These are phyloP conservation scores for Paradisaea rubra DNA, from an alignment of 2,113 vertebrate genomes.

Conservation along the genomic window DNA sequence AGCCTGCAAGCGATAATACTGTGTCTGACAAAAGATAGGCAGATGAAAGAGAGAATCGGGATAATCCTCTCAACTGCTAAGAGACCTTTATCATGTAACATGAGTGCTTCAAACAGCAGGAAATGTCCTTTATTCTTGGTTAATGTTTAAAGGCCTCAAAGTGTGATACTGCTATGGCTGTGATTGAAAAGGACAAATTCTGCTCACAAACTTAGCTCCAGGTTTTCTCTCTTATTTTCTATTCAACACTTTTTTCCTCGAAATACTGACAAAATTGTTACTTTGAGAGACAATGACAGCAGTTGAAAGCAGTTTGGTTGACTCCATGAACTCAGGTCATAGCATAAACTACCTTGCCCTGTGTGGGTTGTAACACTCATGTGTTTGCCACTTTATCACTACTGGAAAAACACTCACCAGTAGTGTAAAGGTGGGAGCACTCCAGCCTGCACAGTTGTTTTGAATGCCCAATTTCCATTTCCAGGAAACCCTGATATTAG, in stretches of 20 bases:
- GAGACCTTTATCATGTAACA: slow-evolving; percentile 19
- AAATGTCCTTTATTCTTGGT: slow-evolving; percentile 39
- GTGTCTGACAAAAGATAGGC: background rate
- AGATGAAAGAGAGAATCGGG: slow-evolving; percentile 32
- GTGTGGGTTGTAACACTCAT: rapidly evolving
- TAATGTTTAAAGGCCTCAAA: slow-evolving; percentile 42
- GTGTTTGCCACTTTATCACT: background rate
- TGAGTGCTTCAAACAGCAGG: background rate
- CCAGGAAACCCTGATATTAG: background rate
- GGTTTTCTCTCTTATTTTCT: background rate
- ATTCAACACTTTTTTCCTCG: background rate
- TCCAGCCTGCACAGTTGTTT: background rate
- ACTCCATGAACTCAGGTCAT: background rate
- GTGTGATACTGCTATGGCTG: background rate
- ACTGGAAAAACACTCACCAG: background rate
- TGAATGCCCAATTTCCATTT: background rate
- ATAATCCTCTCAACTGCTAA: slow-evolving; percentile 37
- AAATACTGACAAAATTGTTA: background rate
- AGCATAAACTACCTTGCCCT: background rate
- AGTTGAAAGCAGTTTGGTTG: background rate
- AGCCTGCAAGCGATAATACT: background rate
- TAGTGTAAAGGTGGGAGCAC: background rate
- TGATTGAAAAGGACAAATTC: slow-evolving; percentile 12
- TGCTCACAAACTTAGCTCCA: background rate
- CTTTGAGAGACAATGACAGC: background rate